phyloP scores from a whole-genome alignment of 2,797 vertebrate genomes.

The Chaetophractus vellerosus region DNA sequence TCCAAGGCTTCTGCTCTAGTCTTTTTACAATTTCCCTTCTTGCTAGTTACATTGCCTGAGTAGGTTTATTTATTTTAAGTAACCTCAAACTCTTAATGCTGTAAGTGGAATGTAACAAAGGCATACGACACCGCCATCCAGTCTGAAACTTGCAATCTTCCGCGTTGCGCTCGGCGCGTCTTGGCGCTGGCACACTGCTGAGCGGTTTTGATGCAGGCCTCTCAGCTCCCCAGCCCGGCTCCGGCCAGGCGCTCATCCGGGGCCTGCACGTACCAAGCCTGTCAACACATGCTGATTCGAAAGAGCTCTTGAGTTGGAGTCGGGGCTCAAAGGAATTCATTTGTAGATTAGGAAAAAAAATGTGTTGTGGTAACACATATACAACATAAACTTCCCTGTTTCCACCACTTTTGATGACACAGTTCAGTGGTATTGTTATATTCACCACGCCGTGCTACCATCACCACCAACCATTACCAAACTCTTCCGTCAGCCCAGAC shows the following conservation, averaged over 20 bases:
- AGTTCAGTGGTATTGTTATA: too few relatives aligned
- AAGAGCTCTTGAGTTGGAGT: neutral
- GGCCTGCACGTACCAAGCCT: neutral
- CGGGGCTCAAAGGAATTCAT: slow-evolving; percentile 18
- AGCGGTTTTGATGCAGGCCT: neutral
- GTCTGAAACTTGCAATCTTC: neutral
- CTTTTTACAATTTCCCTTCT: neutral
- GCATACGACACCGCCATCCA: too few relatives aligned
- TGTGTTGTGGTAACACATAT: too few relatives aligned
- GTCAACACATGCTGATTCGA: neutral
- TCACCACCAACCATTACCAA: too few relatives aligned
- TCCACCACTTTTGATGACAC: too few relatives aligned
- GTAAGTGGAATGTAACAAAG: slow-evolving; percentile 16
- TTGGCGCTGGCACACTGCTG: neutral
- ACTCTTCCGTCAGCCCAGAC: too few relatives aligned
- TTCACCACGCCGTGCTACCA: too few relatives aligned
- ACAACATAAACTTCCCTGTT: too few relatives aligned
- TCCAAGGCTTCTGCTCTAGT: neutral
- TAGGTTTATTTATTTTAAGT: slow-evolving; percentile 17
- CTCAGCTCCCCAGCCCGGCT: neutral
- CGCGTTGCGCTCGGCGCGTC: too few relatives aligned
- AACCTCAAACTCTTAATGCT: neutral
- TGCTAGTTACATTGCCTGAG: neutral
- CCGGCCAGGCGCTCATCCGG: neutral
- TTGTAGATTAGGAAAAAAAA: neutral